Base-by-base conservation (phyloP, 2,888 invertebrate species). In the Drosophila kanekoi region DNA sequence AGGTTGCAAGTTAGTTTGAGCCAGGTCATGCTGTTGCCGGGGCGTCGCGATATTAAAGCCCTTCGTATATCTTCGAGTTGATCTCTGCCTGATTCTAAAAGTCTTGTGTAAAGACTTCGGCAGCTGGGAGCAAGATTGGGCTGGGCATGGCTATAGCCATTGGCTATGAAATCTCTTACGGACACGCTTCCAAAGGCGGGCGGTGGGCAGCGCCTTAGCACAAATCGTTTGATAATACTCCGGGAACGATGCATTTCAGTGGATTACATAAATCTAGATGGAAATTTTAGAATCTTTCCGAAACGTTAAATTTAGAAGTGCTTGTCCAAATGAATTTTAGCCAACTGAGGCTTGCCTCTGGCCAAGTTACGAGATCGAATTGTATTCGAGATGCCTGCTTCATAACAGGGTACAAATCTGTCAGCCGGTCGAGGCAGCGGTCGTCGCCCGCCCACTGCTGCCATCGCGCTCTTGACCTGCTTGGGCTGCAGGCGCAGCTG, bases 381-480 rank as follows among this genome's bases (percentile, higher is more conserved):
- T 1, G 93, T 94, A 86, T 94, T 94, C 2, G 93, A 94, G 0
- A 94, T 91, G 53, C 93, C 94, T 5, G 94, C 95, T 85, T 95
- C 95, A 53, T 53, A 68, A 4, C 35, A 52, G 4, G 82, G 66
- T 61, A 68, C 79, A 45, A 78, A 38, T 0, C 28, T 56, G 11
- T 28, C 65, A 35, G 5, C 4, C 4, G 49, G 4, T 3, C 66
- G 56, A 6, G 47, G 3, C 40, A 41, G 23, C 3, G 58, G 56
- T 16, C 28, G 76, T 11, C 58, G 41, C 5, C 23, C 59, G 8
- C 59, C 62, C 13, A 68, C 18, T 13, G 78, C 66, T 13, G 87
- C 78, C 67, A 77, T 72, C 4, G 83, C 87, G 20, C 81, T 86
- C 43, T 74, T 77, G 16, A 82, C 69, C 40, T 60, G 82, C 52